Percentiles rank a stretch among this genome's conserved stretches.
Evolutionary conservation across 2,797 vertebrate genomes (phyloP).

Genomic region (Neosalanx taihuensis): DNA sequence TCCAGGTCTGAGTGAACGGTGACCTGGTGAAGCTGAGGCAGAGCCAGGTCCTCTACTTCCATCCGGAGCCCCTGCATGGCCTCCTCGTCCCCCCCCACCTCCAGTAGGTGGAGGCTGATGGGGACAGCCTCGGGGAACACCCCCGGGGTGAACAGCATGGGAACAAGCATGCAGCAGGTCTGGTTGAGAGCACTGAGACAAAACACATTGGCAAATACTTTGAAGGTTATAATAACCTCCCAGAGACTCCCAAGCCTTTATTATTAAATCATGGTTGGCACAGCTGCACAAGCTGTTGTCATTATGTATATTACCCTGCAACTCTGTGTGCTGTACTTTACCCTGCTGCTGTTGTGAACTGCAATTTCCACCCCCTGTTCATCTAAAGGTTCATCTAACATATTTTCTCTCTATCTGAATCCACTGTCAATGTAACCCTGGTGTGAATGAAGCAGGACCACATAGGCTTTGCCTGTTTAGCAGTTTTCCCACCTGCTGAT

Average conservation of each 20-base stretch:
- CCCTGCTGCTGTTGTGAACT: too few species aligned
- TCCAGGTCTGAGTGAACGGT: constrained; percentile 68
- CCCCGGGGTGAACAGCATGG: constrained; percentile 75
- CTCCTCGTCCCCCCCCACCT: constrained; percentile 56
- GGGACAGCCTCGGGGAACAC: constrained; percentile 69
- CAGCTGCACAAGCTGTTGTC: too few species aligned
- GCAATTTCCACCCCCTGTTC: too few species aligned
- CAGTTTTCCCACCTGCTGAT: constrained; percentile 78
- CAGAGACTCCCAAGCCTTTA: neutral
- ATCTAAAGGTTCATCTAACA: too few species aligned
- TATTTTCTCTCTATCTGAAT: neutral
- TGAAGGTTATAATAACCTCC: neutral
- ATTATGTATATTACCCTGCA: too few species aligned
- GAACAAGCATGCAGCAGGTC: constrained; percentile 76
- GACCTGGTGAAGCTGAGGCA: constrained; percentile 72
- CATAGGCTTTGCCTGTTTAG: neutral
- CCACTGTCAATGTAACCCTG: neutral
- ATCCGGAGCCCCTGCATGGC: constrained; percentile 62
- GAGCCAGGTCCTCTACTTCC: constrained; percentile 76
- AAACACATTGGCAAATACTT: neutral
- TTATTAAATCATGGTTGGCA: too few species aligned
- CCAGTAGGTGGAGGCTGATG: constrained; percentile 83
- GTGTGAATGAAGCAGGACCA: too few species aligned
- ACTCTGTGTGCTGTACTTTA: too few species aligned
- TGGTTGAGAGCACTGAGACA: constrained; percentile 76